A percentile compares a stretch with the other conserved stretches of the same genome.
These are phyloP conservation scores for Tholera decimalis DNA, from an alignment of 2,888 invertebrate species.

Conservation along the genomic window DNA sequence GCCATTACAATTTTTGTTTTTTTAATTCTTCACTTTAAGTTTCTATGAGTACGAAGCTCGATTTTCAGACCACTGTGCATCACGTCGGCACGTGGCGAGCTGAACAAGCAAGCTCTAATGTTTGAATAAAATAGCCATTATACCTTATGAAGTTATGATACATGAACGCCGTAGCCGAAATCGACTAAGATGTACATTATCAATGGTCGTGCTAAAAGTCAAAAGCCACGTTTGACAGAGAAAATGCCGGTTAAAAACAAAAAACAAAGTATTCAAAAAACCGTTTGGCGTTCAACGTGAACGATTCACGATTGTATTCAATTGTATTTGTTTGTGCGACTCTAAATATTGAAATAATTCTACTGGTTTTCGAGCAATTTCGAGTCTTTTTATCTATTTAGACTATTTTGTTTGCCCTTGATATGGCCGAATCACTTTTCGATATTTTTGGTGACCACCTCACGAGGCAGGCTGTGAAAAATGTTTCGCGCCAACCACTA, in stretches of 20 bases:
- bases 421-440: slow-evolving; percentile 84
- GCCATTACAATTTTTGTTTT: too few relatives aligned
- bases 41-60: too few relatives aligned
- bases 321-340: slow-evolving; percentile 28
- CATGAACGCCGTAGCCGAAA: too few relatives aligned
- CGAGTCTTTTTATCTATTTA: not conserved
- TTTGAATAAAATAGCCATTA: too few relatives aligned
- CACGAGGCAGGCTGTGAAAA: slow-evolving; percentile 77
- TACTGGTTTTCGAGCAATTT: not conserved
- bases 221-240: slow-evolving; percentile 32
- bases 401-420: slow-evolving; percentile 1
- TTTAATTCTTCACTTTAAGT: too few relatives aligned
- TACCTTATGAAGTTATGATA: too few relatives aligned
- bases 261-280: slow-evolving; percentile 36
- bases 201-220: slow-evolving; percentile 35
- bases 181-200: too few relatives aligned
- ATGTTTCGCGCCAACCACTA: slow-evolving; percentile 83
- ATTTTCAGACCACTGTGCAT: too few relatives aligned
- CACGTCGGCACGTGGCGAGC: too few relatives aligned
- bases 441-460: slow-evolving; percentile 84
- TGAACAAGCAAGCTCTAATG: too few relatives aligned
- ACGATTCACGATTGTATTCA: too few relatives aligned
- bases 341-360: not conserved
- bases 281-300: slow-evolving; percentile 38
- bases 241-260: slow-evolving; percentile 25